A percentile compares a stretch with the other conserved stretches of the same genome.
phyloP scores from a whole-genome alignment of 1,140 invertebrate genomes.

The Nylanderia fulva region DNA sequence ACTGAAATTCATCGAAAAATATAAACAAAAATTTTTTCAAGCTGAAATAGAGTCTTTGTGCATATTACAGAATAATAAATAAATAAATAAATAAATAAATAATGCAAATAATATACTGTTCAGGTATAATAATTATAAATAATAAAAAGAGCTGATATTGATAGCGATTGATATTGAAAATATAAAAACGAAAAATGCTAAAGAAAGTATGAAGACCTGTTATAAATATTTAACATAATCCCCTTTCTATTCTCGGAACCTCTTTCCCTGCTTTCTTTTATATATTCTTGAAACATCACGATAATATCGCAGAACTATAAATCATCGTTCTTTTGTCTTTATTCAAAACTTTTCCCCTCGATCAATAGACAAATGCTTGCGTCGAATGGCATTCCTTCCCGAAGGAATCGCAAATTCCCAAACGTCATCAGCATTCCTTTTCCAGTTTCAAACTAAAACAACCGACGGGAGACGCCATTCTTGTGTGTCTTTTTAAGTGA shows the following conservation, averaged over 20 bases:
- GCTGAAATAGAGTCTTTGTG: not conserved
- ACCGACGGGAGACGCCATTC: not conserved
- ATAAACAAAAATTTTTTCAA: too few species aligned
- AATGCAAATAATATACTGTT: not conserved
- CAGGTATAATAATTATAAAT: not conserved
- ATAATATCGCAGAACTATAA: slow-evolving; percentile 47
- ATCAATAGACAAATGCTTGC: slow-evolving; percentile 34
- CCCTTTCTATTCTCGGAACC: not conserved
- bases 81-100: not conserved
- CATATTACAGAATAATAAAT: not conserved
- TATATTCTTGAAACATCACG: slow-evolving; percentile 29
- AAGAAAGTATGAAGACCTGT: slow-evolving; percentile 30
- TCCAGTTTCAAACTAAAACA: slow-evolving; percentile 35
- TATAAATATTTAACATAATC: slow-evolving; percentile 54
- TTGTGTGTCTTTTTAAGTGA: slow-evolving; percentile 12
- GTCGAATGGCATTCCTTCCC: slow-evolving; percentile 13
- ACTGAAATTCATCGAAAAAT: too few species aligned
- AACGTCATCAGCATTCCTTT: slow-evolving; percentile 7
- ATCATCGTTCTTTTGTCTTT: slow-evolving; percentile 37
- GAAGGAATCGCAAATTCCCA: slow-evolving; percentile 19
- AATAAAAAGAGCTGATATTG: not conserved
- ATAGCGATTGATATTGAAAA: not conserved
- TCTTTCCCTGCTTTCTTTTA: slow-evolving; percentile 35
- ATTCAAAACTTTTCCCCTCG: slow-evolving; percentile 23
- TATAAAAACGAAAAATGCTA: not conserved